Evolutionary conservation across 2,888 invertebrate genomes (phyloP), one percentile per base, ranked within the genome.

Genomic region (Drosophila emarginata): DNA sequence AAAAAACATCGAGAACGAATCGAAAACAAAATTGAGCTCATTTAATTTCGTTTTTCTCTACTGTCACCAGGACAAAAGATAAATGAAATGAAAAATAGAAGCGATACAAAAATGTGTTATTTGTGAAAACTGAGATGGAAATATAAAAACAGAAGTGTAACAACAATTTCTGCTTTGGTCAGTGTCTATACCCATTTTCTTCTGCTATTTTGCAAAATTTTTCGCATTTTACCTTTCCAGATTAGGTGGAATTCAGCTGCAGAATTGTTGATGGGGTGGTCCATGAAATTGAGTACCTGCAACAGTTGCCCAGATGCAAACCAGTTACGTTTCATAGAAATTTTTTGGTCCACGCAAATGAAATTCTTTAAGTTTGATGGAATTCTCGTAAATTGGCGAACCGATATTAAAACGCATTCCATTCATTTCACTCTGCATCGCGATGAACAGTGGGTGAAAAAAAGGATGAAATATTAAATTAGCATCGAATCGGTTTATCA

Each of bases 11-110:
- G 45, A 15, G 45, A 45, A 45, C 6, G 11, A 21, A 45, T 2
- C 18, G 18, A 45, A 45, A 45, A 45, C 21, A 45, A 45, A 45
- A 45, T 45, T 12, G 18, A 45, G 12, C 45, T 45, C 45, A 45
- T 45, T 45, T 45, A 18, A 14, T 45, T 45, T 45, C 18, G 18
- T 18, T 21, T 21, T 21, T 2, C 21, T 21, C 21, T 21, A 12
- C 12, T 45, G 18, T 12, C 18, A 45, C 18, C 15, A 45, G 40
- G 40, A 45, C 18, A 45, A 18, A 45, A 3, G 23, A 45, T 37
- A n/a, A 45, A 45, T 45, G 9, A 18, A 45, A 45, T 45, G 40
- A 18, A 45, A 45, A 18, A 45, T 18, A 45, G 18, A 15, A 18
- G 18, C 40, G 15, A 45, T 18, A 45, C 18, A 32, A 32, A 45